Evolutionary conservation across 1,140 invertebrate genomes (phyloP).

Genomic region (Dendroctonus ponderosae): DNA sequence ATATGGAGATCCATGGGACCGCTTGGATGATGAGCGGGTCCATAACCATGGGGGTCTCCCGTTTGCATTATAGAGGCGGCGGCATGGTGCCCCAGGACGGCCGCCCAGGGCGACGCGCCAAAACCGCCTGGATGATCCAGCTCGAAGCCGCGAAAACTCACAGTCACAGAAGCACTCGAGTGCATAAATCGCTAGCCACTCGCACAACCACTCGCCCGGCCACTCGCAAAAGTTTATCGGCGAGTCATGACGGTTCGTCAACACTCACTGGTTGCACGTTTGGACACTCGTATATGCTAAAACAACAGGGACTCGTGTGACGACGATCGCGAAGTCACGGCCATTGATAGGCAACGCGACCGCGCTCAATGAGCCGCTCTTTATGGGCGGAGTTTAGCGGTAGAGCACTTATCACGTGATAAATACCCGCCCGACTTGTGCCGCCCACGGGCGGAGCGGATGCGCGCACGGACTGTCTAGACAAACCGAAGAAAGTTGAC

Average conservation of each 20-base stretch:
- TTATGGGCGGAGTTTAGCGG: conserved; percentile 34
- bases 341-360: conserved; percentile 46
- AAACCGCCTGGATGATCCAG: conserved; percentile 71
- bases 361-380: conserved; percentile 28
- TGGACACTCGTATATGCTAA: conserved; percentile 13
- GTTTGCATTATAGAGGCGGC: conserved; percentile 64
- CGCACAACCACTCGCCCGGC: conserved; percentile 31
- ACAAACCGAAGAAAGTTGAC: conserved; percentile 5
- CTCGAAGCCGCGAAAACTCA: conserved; percentile 42
- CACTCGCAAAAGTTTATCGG: conserved; percentile 21
- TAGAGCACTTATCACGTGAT: conserved; percentile 44
- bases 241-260: conserved; percentile 4
- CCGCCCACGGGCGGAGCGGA: conserved; percentile 28
- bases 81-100: conserved; percentile 64
- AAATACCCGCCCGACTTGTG: conserved; percentile 31
- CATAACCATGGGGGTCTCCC: conserved; percentile 52
- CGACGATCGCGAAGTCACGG: conserved; percentile 48
- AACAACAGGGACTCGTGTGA: conserved; percentile 38
- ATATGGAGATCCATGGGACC: conserved; percentile 85
- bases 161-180: conserved; percentile 48
- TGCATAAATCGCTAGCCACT: conserved; percentile 54
- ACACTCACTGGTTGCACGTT: conserved; percentile 16
- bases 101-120: conserved; percentile 67
- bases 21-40: conserved; percentile 56
- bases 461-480: conserved; percentile 39